Percentiles rank a stretch among this genome's conserved stretches.
phyloP scores from a whole-genome alignment of 2,797 vertebrate species.

The Etheostoma perlongum region DNA sequence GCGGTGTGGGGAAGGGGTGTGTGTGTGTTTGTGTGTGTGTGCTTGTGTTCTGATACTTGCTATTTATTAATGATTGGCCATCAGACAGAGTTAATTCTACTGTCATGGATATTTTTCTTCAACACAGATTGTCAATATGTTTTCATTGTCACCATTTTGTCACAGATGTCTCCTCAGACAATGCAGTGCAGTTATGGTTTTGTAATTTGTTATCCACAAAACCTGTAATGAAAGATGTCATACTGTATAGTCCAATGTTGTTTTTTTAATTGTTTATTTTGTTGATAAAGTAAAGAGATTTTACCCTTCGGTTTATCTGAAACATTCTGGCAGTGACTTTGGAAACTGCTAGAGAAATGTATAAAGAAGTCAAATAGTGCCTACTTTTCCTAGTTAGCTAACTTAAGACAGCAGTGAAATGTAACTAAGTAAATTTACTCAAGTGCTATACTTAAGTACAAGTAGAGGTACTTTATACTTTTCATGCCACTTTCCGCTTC shows the following conservation, averaged over 20 bases:
- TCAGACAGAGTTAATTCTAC: not conserved
- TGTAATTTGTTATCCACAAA: not conserved
- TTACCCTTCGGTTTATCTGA: not conserved
- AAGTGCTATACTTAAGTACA: too few relatives aligned
- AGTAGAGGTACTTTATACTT: too few relatives aligned
- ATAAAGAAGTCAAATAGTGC: not conserved
- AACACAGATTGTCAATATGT: not conserved
- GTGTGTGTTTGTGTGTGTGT: conserved; percentile 9
- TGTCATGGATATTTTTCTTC: not conserved
- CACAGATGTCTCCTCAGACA: not conserved
- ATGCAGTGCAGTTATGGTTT: not conserved
- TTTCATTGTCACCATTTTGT: conserved; percentile 2
- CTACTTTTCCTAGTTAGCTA: not conserved
- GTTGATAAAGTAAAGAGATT: not conserved
- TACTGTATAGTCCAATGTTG: not conserved
- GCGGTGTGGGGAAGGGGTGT: conserved; percentile 53
- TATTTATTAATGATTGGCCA: not conserved
- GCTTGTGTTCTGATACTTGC: conserved; percentile 6
- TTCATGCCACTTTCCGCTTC: too few relatives aligned
- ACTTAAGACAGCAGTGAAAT: too few relatives aligned
- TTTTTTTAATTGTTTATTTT: not conserved
- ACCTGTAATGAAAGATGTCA: not conserved
- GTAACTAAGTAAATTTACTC: too few relatives aligned
- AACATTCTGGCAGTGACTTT: not conserved
- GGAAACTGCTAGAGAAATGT: not conserved